Conservation (phyloP, 1,140 invertebrate genomes). For the Pectinophora gossypiella region DNA sequence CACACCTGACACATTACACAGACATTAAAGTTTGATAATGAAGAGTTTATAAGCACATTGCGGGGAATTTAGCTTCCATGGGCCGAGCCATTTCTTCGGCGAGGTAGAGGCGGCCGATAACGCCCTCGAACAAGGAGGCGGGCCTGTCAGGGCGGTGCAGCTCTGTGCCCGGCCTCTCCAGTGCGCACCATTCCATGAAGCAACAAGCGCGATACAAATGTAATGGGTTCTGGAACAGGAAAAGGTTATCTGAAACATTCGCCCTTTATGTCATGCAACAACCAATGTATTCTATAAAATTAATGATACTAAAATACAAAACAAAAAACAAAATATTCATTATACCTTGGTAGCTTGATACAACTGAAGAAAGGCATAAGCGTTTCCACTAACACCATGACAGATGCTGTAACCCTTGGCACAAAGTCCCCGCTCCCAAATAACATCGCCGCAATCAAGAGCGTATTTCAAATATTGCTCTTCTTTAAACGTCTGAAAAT, state of each 20-base stretch:
- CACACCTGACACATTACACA: too few relatives aligned
- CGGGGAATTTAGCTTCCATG: slow-evolving; percentile 81
- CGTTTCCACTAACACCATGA: slow-evolving; percentile 95
- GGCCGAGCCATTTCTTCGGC: slow-evolving; percentile 80
- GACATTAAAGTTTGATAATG: too few relatives aligned
- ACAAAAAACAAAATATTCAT: slow-evolving; percentile 5
- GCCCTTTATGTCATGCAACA: too few relatives aligned
- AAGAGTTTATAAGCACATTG: background rate
- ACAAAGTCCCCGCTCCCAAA: slow-evolving; percentile 91
- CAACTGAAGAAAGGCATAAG: slow-evolving; percentile 89
- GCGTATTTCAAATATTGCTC: slow-evolving; percentile 85
- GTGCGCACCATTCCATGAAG: slow-evolving; percentile 90
- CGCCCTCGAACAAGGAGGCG: slow-evolving; percentile 91
- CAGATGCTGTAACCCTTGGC: slow-evolving; percentile 94
- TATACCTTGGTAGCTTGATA: slow-evolving; percentile 86
- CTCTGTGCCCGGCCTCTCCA: slow-evolving; percentile 81
- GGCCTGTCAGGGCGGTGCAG: slow-evolving; percentile 85
- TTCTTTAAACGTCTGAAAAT: slow-evolving; percentile 81
- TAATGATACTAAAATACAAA: too few relatives aligned
- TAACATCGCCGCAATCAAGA: slow-evolving; percentile 82
- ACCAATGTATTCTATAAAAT: too few relatives aligned
- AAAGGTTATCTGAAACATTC: too few relatives aligned
- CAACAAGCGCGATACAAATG: slow-evolving; percentile 86
- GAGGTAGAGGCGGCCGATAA: slow-evolving; percentile 83
- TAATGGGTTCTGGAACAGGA: slow-evolving; percentile 75